These are phyloP conservation scores for Nycticorax nycticorax DNA, from an alignment of 2,113 vertebrate species.

Conservation along the genomic window DNA sequence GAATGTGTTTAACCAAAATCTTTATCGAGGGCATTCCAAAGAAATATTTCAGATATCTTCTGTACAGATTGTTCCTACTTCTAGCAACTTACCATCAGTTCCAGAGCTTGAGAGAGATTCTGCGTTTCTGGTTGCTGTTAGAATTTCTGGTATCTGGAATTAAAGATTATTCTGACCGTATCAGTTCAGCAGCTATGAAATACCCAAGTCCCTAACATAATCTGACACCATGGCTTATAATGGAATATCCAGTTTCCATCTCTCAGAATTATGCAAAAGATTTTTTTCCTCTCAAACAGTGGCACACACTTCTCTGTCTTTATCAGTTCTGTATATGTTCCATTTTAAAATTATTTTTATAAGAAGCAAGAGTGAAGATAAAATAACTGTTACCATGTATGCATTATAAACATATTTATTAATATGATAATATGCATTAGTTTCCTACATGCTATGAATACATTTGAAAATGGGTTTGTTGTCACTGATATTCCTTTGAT, in stretches of 20 bases:
- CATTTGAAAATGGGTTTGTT: not conserved
- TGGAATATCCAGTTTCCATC: not conserved
- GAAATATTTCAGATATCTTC: not conserved
- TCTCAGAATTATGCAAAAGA: not conserved
- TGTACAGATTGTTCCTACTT: not conserved
- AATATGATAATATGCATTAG: not conserved
- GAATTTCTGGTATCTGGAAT: not conserved
- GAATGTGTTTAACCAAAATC: not conserved
- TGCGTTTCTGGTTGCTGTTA: not conserved
- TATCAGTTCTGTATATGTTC: not conserved
- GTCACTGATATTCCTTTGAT: not conserved
- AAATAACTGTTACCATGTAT: not conserved
- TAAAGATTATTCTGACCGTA: not conserved
- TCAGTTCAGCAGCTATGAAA: not conserved
- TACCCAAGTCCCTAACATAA: not conserved
- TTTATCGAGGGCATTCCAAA: not conserved
- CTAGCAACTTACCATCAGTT: not conserved
- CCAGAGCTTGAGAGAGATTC: not conserved
- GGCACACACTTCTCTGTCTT: not conserved
- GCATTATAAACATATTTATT: not conserved
- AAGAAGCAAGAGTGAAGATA: not conserved
- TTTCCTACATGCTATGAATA: not conserved
- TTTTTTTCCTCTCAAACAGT: not conserved
- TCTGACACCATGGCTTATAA: not conserved
- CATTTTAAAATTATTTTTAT: not conserved